Evolutionary conservation across 1,140 invertebrate genomes (phyloP), one percentile per base, ranked within the genome.

Genomic region (Asbolus verrucosus): DNA sequence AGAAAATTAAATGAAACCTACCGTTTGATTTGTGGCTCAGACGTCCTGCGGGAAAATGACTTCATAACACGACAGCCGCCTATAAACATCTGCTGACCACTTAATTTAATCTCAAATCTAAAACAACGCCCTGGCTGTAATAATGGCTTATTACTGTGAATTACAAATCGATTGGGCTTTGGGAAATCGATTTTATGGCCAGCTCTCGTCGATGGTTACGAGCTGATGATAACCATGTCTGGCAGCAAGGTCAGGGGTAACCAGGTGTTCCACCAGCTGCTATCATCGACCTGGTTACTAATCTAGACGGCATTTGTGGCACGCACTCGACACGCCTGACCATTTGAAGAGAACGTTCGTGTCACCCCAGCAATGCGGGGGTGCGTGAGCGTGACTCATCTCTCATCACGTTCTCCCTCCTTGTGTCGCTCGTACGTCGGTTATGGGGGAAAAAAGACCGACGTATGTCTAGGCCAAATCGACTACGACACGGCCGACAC

Each of bases 51-150:
- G 46, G 46, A 54, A 66, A 66, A 66, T 66, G 63, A 66, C 38
- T 66, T 31, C 63, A 46, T 43, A 46, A 33, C 63, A 66, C 63
- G 63, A 66, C 2, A 66, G 27, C 63, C 63, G 38, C 24, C 36
- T 33, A 66, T 66, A 63, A 66, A 66, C 63, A 66, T 66, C 63
- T 66, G 63, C 63, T 66, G 63, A 66, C 63, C 63, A 46, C 63
- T 66, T 46, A 46, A 66, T 66, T 66, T 66, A 46, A 66, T 46
- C 63, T 43, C 9, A 18, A 46, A 66, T 66, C 63, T 21, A 38
- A 46, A 66, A 46, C 27, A 46, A 16, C 36, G 16, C 16, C 61
- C 61, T 54, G 9, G n/a, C 3, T 54, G 43, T 50, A 50, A 21
- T 50, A 43, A 43, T 14, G 13, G 15, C 15, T 2, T 43, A 27